These are phyloP conservation scores for Carlito syrichta DNA, from an alignment of 2,113 vertebrate species.

Conservation along the genomic window DNA sequence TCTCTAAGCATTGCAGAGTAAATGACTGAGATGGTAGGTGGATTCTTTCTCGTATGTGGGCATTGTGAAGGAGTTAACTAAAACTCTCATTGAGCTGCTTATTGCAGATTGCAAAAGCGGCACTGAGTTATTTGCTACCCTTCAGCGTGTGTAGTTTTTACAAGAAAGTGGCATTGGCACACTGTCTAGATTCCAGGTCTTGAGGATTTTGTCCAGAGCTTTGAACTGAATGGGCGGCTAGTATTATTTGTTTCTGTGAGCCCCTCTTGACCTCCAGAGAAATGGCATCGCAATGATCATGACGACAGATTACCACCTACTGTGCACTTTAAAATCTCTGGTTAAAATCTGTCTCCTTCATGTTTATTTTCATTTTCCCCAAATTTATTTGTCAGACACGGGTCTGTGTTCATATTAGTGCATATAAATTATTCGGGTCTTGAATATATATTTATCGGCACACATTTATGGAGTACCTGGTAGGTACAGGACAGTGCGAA, in stretches of 20 bases:
- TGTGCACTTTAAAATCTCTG: background rate
- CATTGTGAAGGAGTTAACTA: accelerated
- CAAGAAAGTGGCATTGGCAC: background rate
- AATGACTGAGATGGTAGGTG: background rate
- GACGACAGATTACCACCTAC: slow-evolving; percentile 31
- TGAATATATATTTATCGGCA: slow-evolving; percentile 22
- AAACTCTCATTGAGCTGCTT: background rate
- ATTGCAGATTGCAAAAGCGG: background rate
- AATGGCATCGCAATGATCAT: slow-evolving; percentile 42
- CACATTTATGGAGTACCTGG: background rate
- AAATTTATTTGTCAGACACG: slow-evolving; percentile 34
- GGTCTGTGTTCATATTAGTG: background rate
- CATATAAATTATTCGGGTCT: slow-evolving; percentile 37
- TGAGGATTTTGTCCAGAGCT: background rate
- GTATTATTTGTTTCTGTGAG: background rate
- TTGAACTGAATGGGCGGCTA: slow-evolving; percentile 37
- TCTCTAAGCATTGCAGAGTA: accelerated
- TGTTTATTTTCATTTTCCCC: slow-evolving; percentile 53
- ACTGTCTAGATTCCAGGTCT: background rate
- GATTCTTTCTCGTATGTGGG: background rate
- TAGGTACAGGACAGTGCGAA: accelerated
- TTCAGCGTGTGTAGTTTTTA: background rate
- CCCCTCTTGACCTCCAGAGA: slow-evolving; percentile 39
- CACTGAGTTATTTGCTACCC: background rate
- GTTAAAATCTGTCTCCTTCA: background rate